Percentiles rank a stretch among this genome's conserved stretches.
Conservation (phyloP, 2,888 invertebrate species). For the Pristionchus maxplancki region DNA sequence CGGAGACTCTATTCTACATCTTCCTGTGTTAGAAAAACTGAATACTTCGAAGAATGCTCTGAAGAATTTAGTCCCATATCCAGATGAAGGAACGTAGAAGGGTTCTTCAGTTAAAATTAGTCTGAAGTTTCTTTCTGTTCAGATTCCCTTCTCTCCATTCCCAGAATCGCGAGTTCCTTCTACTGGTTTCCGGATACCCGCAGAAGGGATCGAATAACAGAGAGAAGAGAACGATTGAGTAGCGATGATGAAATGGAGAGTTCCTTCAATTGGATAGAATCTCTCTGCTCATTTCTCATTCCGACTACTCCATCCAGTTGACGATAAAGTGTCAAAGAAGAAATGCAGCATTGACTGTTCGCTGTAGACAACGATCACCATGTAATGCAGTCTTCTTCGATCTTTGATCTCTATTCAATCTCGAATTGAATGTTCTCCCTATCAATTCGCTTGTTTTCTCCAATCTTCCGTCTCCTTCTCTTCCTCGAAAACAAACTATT, state of each 20-base stretch:
- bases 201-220: conserved; percentile 7
- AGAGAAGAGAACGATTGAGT: not conserved
- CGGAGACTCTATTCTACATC: too few species aligned
- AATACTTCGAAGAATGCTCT: too few species aligned
- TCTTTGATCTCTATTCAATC: not conserved
- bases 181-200: not conserved
- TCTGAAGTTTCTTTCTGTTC: not conserved
- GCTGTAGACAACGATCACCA: too few species aligned
- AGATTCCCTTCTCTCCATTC: not conserved
- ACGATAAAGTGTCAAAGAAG: not conserved
- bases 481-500: not conserved
- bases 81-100: too few species aligned
- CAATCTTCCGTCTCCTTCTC: conserved; percentile 3
- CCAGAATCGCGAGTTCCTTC: not conserved
- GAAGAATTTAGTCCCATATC: too few species aligned
- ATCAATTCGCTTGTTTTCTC: not conserved
- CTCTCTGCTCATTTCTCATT: not conserved
- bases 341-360: not conserved
- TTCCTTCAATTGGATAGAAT: not conserved
- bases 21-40: too few species aligned
- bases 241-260: not conserved
- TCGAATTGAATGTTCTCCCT: not conserved
- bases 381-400: not conserved
- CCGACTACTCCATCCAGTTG: not conserved
- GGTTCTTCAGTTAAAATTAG: too few species aligned